Evolutionary conservation across 2,888 invertebrate genomes (phyloP).

Genomic region (Amiota communis): DNA sequence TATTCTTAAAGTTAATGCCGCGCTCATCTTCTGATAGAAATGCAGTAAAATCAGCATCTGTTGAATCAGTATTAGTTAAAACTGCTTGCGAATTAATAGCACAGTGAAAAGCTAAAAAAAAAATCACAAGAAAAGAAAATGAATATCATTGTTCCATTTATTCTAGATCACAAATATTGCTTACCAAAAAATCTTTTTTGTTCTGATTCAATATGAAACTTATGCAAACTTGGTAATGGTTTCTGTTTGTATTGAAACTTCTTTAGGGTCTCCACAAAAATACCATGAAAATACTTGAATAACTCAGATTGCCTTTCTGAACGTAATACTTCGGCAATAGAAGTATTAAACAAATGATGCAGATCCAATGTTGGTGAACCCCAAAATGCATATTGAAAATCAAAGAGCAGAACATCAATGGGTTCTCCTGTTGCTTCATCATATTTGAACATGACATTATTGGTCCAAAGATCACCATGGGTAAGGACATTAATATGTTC

Average conservation of each 20-base stretch:
- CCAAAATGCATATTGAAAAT: conserved; percentile 69
- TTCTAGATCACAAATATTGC: conserved; percentile 19
- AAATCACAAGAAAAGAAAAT: too few species aligned
- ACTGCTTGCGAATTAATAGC: conserved; percentile 62
- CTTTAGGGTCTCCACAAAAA: conserved; percentile 52
- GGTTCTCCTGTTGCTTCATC: conserved; percentile 48
- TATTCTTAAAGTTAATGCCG: conserved; percentile 54
- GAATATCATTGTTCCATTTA: conserved; percentile 20
- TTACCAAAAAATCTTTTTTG: conserved; percentile 63
- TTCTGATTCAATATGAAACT: conserved; percentile 59
- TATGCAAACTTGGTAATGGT: conserved; percentile 61
- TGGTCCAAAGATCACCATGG: conserved; percentile 69
- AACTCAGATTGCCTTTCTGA: conserved; percentile 59
- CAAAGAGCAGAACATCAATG: conserved; percentile 62
- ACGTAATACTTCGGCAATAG: conserved; percentile 60
- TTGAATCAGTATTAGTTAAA: conserved; percentile 59
- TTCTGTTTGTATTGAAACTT: conserved; percentile 52
- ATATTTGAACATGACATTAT: conserved; percentile 69
- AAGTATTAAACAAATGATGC: conserved; percentile 66
- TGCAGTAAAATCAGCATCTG: conserved; percentile 66
- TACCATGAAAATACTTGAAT: conserved; percentile 59
- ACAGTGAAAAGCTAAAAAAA: conserved; percentile 64
- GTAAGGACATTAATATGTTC: conserved; percentile 61
- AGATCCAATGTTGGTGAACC: conserved; percentile 67
- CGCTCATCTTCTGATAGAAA: conserved; percentile 58